Evolutionary conservation across 1,140 invertebrate species (phyloP).

Genomic region (Orussus abietinus): DNA sequence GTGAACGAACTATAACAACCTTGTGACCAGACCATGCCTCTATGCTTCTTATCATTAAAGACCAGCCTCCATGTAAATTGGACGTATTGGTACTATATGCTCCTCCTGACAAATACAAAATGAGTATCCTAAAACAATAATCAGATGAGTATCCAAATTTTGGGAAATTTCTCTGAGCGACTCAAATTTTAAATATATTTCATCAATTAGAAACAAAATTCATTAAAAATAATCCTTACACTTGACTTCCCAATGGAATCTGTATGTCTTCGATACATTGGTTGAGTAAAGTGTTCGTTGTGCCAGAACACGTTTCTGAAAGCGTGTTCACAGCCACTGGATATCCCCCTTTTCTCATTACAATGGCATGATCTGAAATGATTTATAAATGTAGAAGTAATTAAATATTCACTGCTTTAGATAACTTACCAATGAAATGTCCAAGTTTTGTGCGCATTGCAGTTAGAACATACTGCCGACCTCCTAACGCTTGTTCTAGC

Average conservation of each 20-base stretch:
- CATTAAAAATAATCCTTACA: constrained; percentile 41
- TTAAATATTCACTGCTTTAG: background rate
- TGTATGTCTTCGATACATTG: constrained; percentile 45
- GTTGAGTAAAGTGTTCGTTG: too few relatives aligned
- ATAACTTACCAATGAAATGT: constrained; percentile 49
- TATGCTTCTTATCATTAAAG: constrained; percentile 40
- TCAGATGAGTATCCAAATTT: too few relatives aligned
- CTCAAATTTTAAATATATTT: constrained; percentile 9
- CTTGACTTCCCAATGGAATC: constrained; percentile 39
- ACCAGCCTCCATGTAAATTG: constrained; percentile 32
- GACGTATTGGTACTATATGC: constrained; percentile 46
- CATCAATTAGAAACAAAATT: constrained; percentile 2
- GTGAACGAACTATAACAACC: constrained; percentile 42
- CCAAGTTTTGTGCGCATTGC: constrained; percentile 45
- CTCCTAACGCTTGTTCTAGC: constrained; percentile 48
- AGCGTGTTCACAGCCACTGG: constrained; percentile 50
- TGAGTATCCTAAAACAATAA: constrained; percentile 47
- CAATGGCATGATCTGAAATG: constrained; percentile 53
- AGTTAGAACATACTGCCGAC: constrained; percentile 44
- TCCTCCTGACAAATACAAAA: constrained; percentile 33
- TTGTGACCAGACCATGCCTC: constrained; percentile 37
- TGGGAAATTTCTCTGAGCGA: too few relatives aligned
- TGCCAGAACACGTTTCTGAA: too few relatives aligned
- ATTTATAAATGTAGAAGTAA: constrained; percentile 11
- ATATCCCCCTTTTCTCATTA: constrained; percentile 54